These are phyloP conservation scores for Caenorhabditis afra DNA, from an alignment of 2,888 invertebrate species.

Conservation along the genomic window DNA sequence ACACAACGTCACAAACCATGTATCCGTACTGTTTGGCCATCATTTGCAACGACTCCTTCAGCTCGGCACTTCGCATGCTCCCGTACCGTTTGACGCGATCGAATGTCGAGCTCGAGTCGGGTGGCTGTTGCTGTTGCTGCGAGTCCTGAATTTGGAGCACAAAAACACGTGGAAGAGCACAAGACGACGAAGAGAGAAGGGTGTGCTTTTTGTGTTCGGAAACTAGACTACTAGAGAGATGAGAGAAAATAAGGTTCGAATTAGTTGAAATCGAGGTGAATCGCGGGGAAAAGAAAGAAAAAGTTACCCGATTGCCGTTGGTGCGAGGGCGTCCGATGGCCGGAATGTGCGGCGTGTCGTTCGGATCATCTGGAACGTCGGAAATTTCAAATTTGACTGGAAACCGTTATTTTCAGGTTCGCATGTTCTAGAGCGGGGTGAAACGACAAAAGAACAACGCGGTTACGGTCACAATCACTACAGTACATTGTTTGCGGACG, in stretches of 20 bases:
- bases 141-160: slow-evolving; percentile 3
- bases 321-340: slow-evolving; percentile 60
- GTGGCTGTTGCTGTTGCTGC: slow-evolving; percentile 35
- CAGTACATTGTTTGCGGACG: slow-evolving; percentile 74
- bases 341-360: slow-evolving; percentile 65
- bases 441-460: too few species aligned
- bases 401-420: too few species aligned
- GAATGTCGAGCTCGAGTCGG: slow-evolving; percentile 54
- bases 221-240: too few species aligned
- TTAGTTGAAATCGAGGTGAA: too few species aligned
- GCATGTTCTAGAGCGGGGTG: too few species aligned
- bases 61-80: slow-evolving; percentile 75
- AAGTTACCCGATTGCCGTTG: slow-evolving; percentile 45
- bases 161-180: slow-evolving; percentile 17
- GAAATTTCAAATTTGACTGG: background rate
- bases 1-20: slow-evolving; percentile 37
- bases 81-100: slow-evolving; percentile 76
- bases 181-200: slow-evolving; percentile 8
- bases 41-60: slow-evolving; percentile 72
- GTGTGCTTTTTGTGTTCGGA: too few species aligned
- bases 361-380: slow-evolving; percentile 70
- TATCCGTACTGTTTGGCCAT: slow-evolving; percentile 68
- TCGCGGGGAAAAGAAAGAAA: too few species aligned
- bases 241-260: background rate
- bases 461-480: background rate